A percentile compares a stretch with the other conserved stretches of the same genome.
Evolutionary conservation across 1,140 invertebrate genomes (phyloP).

Genomic region (Samia ricini): DNA sequence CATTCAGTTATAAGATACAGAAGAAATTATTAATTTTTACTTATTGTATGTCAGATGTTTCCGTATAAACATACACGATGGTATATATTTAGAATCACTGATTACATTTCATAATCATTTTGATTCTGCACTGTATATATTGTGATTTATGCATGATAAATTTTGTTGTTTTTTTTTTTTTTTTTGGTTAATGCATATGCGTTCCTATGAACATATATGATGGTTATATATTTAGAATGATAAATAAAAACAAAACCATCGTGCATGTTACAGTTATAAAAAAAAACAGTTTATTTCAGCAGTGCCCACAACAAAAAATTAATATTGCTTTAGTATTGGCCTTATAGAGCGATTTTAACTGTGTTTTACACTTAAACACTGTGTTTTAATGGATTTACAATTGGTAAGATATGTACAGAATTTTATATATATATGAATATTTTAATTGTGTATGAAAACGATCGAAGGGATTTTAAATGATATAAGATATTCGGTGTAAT

Average conservation of each 20-base stretch:
- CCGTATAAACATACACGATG: constrained; percentile 21
- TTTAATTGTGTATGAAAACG: not conserved
- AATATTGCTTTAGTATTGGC: constrained; percentile 38
- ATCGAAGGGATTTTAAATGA: not conserved
- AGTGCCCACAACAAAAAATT: constrained; percentile 31
- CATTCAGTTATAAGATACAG: too few relatives aligned
- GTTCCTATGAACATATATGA: constrained; percentile 20
- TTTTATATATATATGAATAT: constrained; percentile 41
- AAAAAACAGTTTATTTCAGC: constrained; percentile 56
- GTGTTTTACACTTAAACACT: constrained; percentile 30
- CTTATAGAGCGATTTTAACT: constrained; percentile 20
- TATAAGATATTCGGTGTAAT: not conserved
- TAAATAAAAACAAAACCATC: constrained; percentile 32
- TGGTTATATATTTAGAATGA: constrained; percentile 25
- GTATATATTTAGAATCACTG: constrained; percentile 15
- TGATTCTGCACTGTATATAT: too few relatives aligned
- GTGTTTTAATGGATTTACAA: constrained; percentile 45
- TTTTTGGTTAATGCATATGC: too few relatives aligned
- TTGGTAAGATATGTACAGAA: constrained; percentile 57
- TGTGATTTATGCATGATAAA: too few relatives aligned
- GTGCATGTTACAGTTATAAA: constrained; percentile 37
- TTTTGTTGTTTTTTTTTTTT: too few relatives aligned
- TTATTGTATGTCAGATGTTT: constrained; percentile 44
- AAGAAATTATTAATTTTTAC: not conserved
- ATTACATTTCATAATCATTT: too few relatives aligned